A percentile compares a stretch with the other conserved stretches of the same genome.
Evolutionary conservation across 2,888 invertebrate species (phyloP).

Genomic region (Chydorus sphaericus): DNA sequence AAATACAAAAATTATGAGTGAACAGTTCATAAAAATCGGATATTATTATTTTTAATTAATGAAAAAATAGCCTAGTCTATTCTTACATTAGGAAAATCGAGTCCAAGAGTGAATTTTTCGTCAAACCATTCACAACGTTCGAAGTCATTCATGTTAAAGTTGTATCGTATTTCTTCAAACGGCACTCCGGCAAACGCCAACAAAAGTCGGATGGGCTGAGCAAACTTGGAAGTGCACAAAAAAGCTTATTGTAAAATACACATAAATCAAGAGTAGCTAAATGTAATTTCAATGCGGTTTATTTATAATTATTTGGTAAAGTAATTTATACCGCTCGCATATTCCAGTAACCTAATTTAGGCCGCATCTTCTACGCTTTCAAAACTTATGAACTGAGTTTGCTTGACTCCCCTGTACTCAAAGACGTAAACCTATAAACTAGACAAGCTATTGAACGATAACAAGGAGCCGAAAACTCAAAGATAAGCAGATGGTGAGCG

Average conservation of each 20-base stretch:
- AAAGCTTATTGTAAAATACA: too few species aligned
- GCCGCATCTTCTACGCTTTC: neutral
- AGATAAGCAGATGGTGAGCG: too few species aligned
- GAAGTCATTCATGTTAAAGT: constrained; percentile 30
- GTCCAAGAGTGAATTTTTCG: constrained; percentile 26
- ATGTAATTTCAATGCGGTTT: too few species aligned
- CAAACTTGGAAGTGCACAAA: constrained; percentile 26
- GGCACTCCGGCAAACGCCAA: constrained; percentile 31
- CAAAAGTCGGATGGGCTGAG: constrained; percentile 31
- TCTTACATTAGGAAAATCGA: constrained; percentile 30
- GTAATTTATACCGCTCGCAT: neutral
- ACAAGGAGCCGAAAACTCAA: too few species aligned
- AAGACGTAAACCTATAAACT: too few species aligned
- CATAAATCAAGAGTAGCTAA: too few species aligned
- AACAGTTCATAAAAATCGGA: neutral
- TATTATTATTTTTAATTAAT: neutral
- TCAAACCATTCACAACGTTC: constrained; percentile 28
- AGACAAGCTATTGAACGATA: too few species aligned
- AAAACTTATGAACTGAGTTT: too few species aligned
- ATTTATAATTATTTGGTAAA: neutral
- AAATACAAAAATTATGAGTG: too few species aligned
- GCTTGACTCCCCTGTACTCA: too few species aligned
- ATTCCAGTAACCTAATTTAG: neutral
- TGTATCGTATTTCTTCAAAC: constrained; percentile 31
- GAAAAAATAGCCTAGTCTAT: neutral